Evolutionary conservation across 53 echinoderm and acorn worm genomes (phyloP), one percentile per base, ranked within the genome.

Genomic region (Stichopus horrens): DNA sequence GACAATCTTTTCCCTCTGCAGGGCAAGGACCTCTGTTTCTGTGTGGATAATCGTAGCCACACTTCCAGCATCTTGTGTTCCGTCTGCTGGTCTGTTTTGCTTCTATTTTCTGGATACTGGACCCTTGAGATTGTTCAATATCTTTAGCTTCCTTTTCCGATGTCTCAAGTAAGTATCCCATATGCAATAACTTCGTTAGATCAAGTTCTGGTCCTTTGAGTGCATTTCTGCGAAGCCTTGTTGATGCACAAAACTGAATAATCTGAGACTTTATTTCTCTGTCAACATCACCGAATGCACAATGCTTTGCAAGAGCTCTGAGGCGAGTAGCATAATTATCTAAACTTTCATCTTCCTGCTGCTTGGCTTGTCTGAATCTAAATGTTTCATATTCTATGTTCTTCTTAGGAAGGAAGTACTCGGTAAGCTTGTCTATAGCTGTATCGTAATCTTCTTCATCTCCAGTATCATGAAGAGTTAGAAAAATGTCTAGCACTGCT

Each of bases 191-290:
- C 37, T 37, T 37, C 1, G 37, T 37, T 37, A 37, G 37, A 37
- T 37, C 37, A 37, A 37, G 37, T 37, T 37, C 37, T 37, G 37
- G 37, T 37, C 2, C 37, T 37, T 37, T 37, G 37, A 37, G 37
- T 37, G 37, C 37, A 37, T 37, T 37, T 37, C 37, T 37, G 37
- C 37, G 37, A 14, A 90, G 88, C 53, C 75, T 90, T 74, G 65
- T 86, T n/a, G 90, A 90, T 4, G 59, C 7, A 58, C 90, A 92
- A 11, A 59, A 65, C 22, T 54, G 83, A 60, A 90, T 88, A 4
- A 93, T 88, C 57, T 93, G 92, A 7, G 92, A 90, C 14, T 92
- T 92, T 11, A 82, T n/a, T 57, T 82, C 82, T 5, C 21, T 5
- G 74, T 74, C 86, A 5, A 1, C 8, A 5, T 86, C 57, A 23